These are phyloP conservation scores for Drepanosiphum platanoidis DNA, from an alignment of 2,888 invertebrate genomes.

Conservation along the genomic window DNA sequence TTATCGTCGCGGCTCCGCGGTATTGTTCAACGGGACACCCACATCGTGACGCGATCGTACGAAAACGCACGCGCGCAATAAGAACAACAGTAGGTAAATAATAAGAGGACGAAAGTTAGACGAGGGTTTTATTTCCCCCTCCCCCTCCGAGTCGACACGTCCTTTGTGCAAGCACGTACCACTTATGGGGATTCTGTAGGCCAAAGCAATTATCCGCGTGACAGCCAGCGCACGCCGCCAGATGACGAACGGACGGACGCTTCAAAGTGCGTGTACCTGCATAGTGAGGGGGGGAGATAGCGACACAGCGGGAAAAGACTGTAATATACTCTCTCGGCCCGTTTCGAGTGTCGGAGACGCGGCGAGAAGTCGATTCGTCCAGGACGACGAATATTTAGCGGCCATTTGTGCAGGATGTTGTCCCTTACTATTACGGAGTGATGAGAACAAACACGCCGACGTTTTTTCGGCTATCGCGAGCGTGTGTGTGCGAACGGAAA, in stretches of 20 bases:
- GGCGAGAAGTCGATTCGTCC: no score
- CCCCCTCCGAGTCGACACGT: slow-evolving; percentile 7
- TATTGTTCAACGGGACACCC: no score
- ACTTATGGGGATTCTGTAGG: slow-evolving; percentile 20
- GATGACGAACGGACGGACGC: slow-evolving; percentile 3
- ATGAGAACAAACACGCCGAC: no score
- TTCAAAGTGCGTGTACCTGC: slow-evolving; percentile 17
- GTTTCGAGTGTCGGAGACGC: slow-evolving; percentile 38
- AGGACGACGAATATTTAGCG: no score
- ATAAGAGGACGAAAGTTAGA: neutral
- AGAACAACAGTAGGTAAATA: no score
- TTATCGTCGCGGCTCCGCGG: no score
- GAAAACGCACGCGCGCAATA: no score
- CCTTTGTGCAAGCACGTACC: slow-evolving; percentile 42
- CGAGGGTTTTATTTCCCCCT: neutral
- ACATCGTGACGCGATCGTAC: no score
- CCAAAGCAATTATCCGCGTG: slow-evolving; percentile 43
- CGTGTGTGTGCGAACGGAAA: no score
- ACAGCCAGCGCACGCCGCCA: neutral
- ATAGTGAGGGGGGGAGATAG: neutral
- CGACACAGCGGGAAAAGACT: neutral
- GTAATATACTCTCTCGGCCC: neutral
- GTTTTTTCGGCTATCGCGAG: no score
- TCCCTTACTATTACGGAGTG: no score
- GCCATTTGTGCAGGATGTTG: no score